These are phyloP conservation scores for Rhadinocentrus ornatus DNA, from an alignment of 2,797 vertebrate genomes.

Conservation along the genomic window DNA sequence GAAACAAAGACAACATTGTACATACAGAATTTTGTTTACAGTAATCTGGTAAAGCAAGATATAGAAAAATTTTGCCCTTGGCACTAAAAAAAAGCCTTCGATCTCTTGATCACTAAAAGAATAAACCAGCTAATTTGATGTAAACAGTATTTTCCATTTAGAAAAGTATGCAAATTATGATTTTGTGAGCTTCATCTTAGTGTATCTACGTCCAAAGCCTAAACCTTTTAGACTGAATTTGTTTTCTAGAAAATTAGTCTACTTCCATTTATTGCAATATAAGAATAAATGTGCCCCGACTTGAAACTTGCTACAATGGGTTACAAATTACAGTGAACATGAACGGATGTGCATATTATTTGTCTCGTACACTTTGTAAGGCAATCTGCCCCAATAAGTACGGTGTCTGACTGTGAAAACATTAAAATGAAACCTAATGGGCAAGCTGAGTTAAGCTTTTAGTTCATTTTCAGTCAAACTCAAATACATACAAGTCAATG, in stretches of 20 bases:
- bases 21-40: slow-evolving; percentile 41
- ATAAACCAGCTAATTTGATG: slow-evolving; percentile 29
- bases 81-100: slow-evolving; percentile 2
- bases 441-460: not conserved
- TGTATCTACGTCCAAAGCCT: slow-evolving; percentile 15
- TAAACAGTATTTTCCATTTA: slow-evolving; percentile 37
- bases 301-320: not conserved
- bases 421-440: not conserved
- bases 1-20: slow-evolving; percentile 15
- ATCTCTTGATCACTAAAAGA: slow-evolving; percentile 17
- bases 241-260: slow-evolving; percentile 3
- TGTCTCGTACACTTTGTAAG: not conserved
- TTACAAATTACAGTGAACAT: not conserved
- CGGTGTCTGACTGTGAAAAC: not conserved
- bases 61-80: slow-evolving; percentile 17
- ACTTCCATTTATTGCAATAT: not conserved
- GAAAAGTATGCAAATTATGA: slow-evolving; percentile 7
- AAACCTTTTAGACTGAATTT: not conserved
- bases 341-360: not conserved
- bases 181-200: slow-evolving; percentile 6
- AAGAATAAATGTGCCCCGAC: not conserved
- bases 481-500: not conserved
- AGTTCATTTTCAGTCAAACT: not conserved
- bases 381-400: not conserved
- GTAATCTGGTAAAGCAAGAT: slow-evolving; percentile 19